A percentile compares a stretch with the other conserved stretches of the same genome.
phyloP scores from a whole-genome alignment of 1,140 invertebrate genomes.

The Ceratosolen solmsi region DNA sequence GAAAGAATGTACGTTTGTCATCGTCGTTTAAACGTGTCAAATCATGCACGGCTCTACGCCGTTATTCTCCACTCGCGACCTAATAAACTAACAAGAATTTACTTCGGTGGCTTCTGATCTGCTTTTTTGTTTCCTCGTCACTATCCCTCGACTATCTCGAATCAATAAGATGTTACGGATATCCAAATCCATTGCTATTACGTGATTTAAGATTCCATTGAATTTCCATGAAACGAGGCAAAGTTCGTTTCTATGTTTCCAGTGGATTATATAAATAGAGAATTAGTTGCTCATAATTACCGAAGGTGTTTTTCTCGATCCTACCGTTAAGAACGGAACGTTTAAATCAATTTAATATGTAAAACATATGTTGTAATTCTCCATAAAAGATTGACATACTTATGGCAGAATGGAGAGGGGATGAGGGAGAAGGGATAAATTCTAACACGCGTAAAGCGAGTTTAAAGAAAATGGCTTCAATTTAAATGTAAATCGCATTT shows the following conservation, averaged over 20 bases:
- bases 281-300: too few species aligned
- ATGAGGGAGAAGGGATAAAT: too few species aligned
- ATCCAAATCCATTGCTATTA: neutral
- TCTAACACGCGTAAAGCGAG: neutral
- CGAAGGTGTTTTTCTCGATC: too few species aligned
- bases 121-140: neutral
- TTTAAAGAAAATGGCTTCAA: neutral
- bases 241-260: neutral
- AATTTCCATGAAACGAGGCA: neutral
- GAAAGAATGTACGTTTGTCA: slow-evolving; percentile 2
- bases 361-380: too few species aligned
- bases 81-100: neutral
- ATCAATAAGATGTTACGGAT: neutral
- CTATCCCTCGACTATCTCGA: neutral
- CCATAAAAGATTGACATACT: too few species aligned
- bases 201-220: neutral
- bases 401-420: too few species aligned
- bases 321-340: too few species aligned
- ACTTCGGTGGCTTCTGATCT: neutral
- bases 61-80: neutral
- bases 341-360: too few species aligned
- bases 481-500: neutral
- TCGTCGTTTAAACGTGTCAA: neutral
- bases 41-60: neutral
- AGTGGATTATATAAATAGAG: neutral